These are phyloP conservation scores for Conus canariensis DNA, from an alignment of 2,888 invertebrate species.

Conservation along the genomic window DNA sequence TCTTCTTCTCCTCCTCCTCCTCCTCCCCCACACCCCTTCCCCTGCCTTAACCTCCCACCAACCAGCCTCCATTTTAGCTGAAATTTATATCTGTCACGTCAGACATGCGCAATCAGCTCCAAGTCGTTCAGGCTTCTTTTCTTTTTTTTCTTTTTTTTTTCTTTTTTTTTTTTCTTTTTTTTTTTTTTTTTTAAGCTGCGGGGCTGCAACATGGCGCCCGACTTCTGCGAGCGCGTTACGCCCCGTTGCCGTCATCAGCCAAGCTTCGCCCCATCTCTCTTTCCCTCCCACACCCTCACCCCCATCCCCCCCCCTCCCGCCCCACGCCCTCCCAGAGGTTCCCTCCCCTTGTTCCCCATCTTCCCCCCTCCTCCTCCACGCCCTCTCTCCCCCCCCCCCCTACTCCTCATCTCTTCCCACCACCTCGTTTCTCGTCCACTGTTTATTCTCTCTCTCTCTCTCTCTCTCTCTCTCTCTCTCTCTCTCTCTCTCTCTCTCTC, in stretches of 20 bases:
- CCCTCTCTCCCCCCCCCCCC: neutral
- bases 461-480: neutral
- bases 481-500: neutral
- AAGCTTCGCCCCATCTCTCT: neutral
- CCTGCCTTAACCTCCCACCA: neutral
- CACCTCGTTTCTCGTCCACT: no score
- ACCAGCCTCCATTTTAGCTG: slow-evolving; percentile 9
- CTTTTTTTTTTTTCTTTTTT: neutral
- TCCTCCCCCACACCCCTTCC: neutral
- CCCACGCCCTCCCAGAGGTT: neutral
- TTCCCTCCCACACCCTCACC: no score
- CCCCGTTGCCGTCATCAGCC: slow-evolving; percentile 31
- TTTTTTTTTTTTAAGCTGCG: slow-evolving; percentile 27
- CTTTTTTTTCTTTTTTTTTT: neutral
- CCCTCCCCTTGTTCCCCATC: neutral
- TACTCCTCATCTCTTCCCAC: neutral
- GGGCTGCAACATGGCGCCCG: slow-evolving; percentile 40
- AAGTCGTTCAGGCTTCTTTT: slow-evolving; percentile 26
- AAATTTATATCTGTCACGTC: slow-evolving; percentile 42
- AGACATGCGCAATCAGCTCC: slow-evolving; percentile 43
- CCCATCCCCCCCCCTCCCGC: neutral
- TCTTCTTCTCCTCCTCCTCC: neutral
- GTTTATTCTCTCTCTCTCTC: neutral
- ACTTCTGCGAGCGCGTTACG: slow-evolving; percentile 34
- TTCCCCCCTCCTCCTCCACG: neutral